These are phyloP conservation scores for Clivina fossor DNA, from an alignment of 2,888 invertebrate species.

Conservation along the genomic window DNA sequence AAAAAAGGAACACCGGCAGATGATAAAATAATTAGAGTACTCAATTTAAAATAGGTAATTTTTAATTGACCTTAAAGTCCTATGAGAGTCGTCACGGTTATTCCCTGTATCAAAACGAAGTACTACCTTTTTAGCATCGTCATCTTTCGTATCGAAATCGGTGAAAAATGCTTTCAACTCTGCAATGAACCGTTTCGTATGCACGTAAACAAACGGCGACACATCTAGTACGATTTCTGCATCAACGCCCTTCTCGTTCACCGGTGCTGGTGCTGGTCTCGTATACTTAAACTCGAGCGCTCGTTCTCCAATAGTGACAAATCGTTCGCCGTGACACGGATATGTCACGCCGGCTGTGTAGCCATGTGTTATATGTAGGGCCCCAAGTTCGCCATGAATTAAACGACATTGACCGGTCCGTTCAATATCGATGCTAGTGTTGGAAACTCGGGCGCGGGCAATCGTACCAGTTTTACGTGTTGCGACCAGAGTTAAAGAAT, in stretches of 20 bases:
- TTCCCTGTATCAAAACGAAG: too few relatives aligned
- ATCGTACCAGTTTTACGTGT: background rate
- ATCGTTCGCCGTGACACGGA: conserved; percentile 11
- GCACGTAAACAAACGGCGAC: conserved; percentile 90
- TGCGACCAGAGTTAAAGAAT: conserved; percentile 7
- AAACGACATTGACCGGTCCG: background rate
- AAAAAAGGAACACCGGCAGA: too few relatives aligned
- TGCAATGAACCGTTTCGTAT: conserved; percentile 89
- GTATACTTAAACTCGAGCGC: conserved; percentile 8
- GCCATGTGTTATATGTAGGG: conserved; percentile 15
- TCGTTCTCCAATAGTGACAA: conserved; percentile 19
- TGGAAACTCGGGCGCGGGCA: conserved; percentile 10
- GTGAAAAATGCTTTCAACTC: conserved; percentile 85
- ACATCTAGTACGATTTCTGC: conserved; percentile 75
- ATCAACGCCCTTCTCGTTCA: conserved; percentile 59
- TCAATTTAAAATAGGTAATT: too few relatives aligned
- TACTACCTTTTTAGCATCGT: too few relatives aligned
- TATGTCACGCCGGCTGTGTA: too few relatives aligned
- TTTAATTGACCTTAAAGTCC: too few relatives aligned
- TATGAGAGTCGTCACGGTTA: too few relatives aligned
- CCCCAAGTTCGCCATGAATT: conserved; percentile 10
- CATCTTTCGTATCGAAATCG: too few relatives aligned
- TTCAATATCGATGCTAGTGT: conserved; percentile 5
- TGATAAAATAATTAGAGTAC: too few relatives aligned
- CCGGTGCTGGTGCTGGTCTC: background rate